A percentile compares a stretch with the other conserved stretches of the same genome.
phyloP scores from a whole-genome alignment of 2,888 invertebrate species.

The Candidula unifasciata region DNA sequence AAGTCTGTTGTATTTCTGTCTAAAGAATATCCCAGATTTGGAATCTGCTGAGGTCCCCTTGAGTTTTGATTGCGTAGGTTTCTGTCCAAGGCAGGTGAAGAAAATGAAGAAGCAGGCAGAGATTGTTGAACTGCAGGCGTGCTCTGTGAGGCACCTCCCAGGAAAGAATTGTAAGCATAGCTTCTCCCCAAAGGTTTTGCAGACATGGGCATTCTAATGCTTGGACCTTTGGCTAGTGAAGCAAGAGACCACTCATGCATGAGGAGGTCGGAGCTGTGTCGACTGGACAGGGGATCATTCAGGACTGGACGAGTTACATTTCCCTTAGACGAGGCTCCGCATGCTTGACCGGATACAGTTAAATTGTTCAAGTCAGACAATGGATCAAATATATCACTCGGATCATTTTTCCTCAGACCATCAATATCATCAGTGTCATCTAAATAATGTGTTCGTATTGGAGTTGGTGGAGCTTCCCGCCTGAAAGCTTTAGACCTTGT shows the following conservation, averaged over 20 bases:
- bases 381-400: constrained; percentile 48
- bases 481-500: constrained; percentile 62
- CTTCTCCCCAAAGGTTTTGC: neutral
- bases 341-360: neutral
- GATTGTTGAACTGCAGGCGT: neutral
- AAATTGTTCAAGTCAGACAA: constrained; percentile 13
- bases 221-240: constrained; percentile 54
- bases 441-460: constrained; percentile 57
- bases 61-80: neutral
- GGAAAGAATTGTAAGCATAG: neutral
- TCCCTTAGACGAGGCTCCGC: neutral
- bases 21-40: neutral
- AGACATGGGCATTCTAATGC: constrained; percentile 19
- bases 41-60: neutral
- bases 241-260: constrained; percentile 62
- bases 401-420: neutral
- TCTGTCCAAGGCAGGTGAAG: neutral
- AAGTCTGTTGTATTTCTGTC: neutral
- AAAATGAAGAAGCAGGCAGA: neutral
- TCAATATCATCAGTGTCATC: constrained; percentile 34
- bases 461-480: constrained; percentile 54
- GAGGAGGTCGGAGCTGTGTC: constrained; percentile 54
- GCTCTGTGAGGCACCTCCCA: neutral
- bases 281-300: neutral
- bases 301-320: neutral